Conservation (phyloP, 2,797 vertebrate species). For the Lepus townsendii region DNA sequence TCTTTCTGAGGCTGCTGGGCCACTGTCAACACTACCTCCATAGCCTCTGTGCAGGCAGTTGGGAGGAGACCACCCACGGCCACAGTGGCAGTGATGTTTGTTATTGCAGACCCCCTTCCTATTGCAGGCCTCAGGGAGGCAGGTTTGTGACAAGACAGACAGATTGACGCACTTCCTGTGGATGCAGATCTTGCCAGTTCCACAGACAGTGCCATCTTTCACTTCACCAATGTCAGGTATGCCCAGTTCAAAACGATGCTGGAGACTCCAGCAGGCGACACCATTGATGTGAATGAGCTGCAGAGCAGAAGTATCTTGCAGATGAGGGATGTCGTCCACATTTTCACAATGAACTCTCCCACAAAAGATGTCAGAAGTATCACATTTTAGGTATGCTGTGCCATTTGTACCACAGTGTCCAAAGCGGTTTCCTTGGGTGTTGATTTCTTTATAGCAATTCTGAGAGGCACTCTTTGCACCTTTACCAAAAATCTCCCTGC, state of each 20-base stretch:
- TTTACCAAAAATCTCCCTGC: constrained; percentile 80
- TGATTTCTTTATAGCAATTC: constrained; percentile 86
- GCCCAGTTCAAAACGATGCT: constrained; percentile 46
- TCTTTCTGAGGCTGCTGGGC: constrained; percentile 70
- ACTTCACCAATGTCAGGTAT: constrained; percentile 71
- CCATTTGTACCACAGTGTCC: constrained; percentile 86
- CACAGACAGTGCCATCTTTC: constrained; percentile 81
- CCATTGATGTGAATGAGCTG: constrained; percentile 50
- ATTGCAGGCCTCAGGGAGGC: constrained; percentile 76
- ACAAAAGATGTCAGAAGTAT: constrained; percentile 70
- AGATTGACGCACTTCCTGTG: constrained; percentile 71
- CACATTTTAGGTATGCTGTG: constrained; percentile 73
- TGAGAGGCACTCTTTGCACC: constrained; percentile 77
- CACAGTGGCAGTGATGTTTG: constrained; percentile 83
- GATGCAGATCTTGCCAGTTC: constrained; percentile 76
- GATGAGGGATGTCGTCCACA: constrained; percentile 60
- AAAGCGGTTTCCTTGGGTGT: constrained; percentile 85
- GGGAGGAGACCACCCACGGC: constrained; percentile 81
- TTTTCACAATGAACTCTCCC: constrained; percentile 81
- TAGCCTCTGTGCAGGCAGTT: constrained; percentile 75
- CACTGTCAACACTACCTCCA: constrained; percentile 84
- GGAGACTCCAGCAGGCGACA: constrained; percentile 70
- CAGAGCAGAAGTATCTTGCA: constrained; percentile 67
- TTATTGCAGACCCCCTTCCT: constrained; percentile 82
- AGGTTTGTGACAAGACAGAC: constrained; percentile 69